A percentile compares a stretch with the other conserved stretches of the same genome.
Evolutionary conservation across 2,888 invertebrate species (phyloP).

Genomic region (Ametastegia equiseti): DNA sequence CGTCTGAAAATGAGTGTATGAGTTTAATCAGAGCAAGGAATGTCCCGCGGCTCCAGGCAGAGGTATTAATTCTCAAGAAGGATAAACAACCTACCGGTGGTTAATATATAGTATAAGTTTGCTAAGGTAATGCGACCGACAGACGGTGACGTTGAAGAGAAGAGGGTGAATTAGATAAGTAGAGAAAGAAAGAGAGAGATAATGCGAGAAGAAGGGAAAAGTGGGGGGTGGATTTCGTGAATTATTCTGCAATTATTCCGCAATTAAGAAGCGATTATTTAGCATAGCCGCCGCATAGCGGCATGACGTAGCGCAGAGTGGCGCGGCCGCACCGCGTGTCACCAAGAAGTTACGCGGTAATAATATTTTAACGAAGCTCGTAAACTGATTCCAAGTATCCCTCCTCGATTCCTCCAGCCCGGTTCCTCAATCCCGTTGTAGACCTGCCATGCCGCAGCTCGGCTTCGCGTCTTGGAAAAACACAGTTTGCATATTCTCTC

Average conservation of each 20-base stretch:
- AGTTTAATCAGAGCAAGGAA: too few relatives aligned
- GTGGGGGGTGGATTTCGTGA: conserved; percentile 57
- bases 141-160: conserved; percentile 49
- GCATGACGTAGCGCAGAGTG: background rate
- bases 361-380: conserved; percentile 75
- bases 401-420: conserved; percentile 18
- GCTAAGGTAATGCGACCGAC: conserved; percentile 54
- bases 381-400: conserved; percentile 71
- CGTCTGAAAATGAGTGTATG: too few relatives aligned
- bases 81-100: conserved; percentile 2
- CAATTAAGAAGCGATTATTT: conserved; percentile 75
- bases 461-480: conserved; percentile 65
- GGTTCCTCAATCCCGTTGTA: conserved; percentile 31
- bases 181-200: background rate
- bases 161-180: background rate
- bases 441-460: conserved; percentile 27
- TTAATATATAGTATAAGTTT: conserved; percentile 20
- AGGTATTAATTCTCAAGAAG: conserved; percentile 17
- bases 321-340: conserved; percentile 69
- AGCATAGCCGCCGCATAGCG: conserved; percentile 64
- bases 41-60: background rate
- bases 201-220: background rate
- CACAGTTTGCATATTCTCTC: conserved; percentile 72
- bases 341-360: conserved; percentile 72
- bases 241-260: conserved; percentile 71